Conservation (phyloP, 1,140 invertebrate genomes). For the Scaptomyza montana region DNA sequence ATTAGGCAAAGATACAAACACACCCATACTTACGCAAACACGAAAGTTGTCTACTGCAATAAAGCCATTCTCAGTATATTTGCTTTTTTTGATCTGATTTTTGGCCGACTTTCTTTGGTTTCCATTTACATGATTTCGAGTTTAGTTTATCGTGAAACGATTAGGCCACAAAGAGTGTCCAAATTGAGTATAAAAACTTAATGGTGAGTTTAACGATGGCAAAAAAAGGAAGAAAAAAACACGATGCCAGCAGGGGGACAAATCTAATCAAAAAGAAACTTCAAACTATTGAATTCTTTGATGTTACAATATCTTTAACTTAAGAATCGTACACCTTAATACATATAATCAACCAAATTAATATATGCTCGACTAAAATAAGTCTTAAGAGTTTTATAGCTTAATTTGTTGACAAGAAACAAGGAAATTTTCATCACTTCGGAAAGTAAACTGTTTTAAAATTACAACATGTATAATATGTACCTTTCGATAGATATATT, state of each 20-base stretch:
- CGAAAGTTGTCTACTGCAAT: conserved; percentile 47
- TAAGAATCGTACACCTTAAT: not conserved
- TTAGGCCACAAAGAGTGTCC: conserved; percentile 47
- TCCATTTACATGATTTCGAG: conserved; percentile 56
- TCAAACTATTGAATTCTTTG: not conserved
- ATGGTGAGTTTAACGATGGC: conserved; percentile 47
- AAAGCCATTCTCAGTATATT: conserved; percentile 70
- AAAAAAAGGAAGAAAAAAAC: conserved; percentile 20
- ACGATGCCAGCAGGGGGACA: conserved; percentile 25
- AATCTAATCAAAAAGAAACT: not conserved
- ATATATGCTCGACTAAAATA: too few species aligned
- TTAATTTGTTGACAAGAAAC: too few species aligned
- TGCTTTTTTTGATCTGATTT: conserved; percentile 52
- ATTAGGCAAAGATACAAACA: conserved; percentile 66
- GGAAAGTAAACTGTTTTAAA: too few species aligned
- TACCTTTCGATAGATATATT: too few species aligned
- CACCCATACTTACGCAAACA: conserved; percentile 6
- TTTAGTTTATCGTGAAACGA: conserved; percentile 61
- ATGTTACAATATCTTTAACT: not conserved
- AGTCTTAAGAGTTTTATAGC: too few species aligned
- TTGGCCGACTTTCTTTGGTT: conserved; percentile 45
- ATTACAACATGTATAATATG: too few species aligned
- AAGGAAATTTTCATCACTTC: too few species aligned
- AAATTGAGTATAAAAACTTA: conserved; percentile 27
- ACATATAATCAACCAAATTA: too few species aligned